Evolutionary conservation across 2,888 invertebrate genomes (phyloP).

Genomic region (Cheiracanthium punctorium): DNA sequence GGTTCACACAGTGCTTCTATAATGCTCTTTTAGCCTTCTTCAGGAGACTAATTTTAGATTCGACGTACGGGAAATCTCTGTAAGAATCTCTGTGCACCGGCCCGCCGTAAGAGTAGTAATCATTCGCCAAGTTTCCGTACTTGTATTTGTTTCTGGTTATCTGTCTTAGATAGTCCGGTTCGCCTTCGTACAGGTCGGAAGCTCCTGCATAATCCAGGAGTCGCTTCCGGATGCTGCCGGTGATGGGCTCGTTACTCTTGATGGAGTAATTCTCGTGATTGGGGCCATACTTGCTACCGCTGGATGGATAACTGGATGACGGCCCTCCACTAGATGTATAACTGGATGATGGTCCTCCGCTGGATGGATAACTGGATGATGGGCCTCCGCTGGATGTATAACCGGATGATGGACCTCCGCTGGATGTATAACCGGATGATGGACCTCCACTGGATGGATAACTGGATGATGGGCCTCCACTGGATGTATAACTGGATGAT

Average conservation of each 20-base stretch:
- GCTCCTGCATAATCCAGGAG: conserved; percentile 61
- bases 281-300: conserved; percentile 6
- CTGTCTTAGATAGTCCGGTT: conserved; percentile 56
- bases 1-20: too few species aligned
- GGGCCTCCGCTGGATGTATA: conserved; percentile 17
- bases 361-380: conserved; percentile 12
- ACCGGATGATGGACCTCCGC: conserved; percentile 14
- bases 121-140: conserved; percentile 49
- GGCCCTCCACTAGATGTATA: conserved; percentile 16
- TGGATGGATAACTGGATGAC: conserved; percentile 21
- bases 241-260: conserved; percentile 57
- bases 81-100: conserved; percentile 45
- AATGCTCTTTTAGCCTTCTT: conserved; percentile 28
- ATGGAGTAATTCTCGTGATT: conserved; percentile 51
- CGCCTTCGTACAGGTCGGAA: conserved; percentile 50
- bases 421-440: conserved; percentile 1
- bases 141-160: conserved; percentile 47
- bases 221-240: conserved; percentile 52
- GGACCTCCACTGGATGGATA: conserved; percentile 16
- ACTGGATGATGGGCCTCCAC: not conserved
- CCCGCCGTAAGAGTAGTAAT: conserved; percentile 44
- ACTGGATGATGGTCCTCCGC: conserved; percentile 4
- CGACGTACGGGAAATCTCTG: conserved; percentile 56
- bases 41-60: conserved; percentile 40
- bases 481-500: conserved; percentile 15